Evolutionary conservation across 2,888 invertebrate species (phyloP), one percentile per base, ranked within the genome.

Genomic region (Heteromurus nitidus): DNA sequence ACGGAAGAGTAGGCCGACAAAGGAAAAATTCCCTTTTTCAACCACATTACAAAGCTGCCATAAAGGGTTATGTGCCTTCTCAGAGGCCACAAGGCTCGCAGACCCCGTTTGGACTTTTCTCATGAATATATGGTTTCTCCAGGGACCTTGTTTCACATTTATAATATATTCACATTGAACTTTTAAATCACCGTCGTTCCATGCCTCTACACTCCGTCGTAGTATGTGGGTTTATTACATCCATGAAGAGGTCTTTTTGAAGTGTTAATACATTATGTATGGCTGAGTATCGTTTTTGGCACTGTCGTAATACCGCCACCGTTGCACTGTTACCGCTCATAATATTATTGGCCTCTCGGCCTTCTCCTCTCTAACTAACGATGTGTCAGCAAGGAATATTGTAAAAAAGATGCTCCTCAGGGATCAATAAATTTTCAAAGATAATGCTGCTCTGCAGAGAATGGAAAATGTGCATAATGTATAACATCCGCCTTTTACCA

Each of bases 391-490:
- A 44, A 64, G 64, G 70, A 79, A 79, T 72, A 79, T 72, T 42
- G 72, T 65, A 65, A 79, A 47, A 79, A 70, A 64, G 62, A 64
- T 31, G 64, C 53, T 79, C 79, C 62, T 70, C 31, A 16, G 79
- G 79, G 79, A 79, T 79, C 79, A 79, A 79, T 79, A 79, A 79
- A 79, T 79, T 76, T 79, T 42, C 79, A 70, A 79, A 79, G 79
- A 79, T 79, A 79, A 79, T 79, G 65, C 62, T 50, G 7, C 36
- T 64, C 77, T 36, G 22, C 18, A 65, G 60, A 70, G 70, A 70
- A 64, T 64, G 24, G 70, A 70, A 65, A 65, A 65, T 72, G 70
- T 72, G 77, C 65, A 70, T 79, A 79, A 79, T 53, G 65, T 70
- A 62, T 72, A 55, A 70, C 70, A 72, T 65, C 60, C 62, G 55